Evolutionary conservation across 2,113 vertebrate species (phyloP), one percentile per base, ranked within the genome.

Genomic region (Pseudorectes ferrugineus): DNA sequence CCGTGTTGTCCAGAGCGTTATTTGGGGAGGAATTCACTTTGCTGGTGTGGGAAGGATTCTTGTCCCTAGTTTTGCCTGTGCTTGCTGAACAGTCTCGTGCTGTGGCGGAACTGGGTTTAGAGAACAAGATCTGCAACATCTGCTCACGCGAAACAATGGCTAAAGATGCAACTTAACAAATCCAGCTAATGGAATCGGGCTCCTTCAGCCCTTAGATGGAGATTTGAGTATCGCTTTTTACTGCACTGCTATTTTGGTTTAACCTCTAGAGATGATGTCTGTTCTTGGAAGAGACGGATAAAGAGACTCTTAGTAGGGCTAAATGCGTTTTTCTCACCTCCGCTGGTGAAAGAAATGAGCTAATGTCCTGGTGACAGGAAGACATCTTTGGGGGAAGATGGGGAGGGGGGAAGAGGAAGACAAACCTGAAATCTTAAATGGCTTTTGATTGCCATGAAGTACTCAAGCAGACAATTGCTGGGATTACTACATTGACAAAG

Each of bases 401-500:
- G 85, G 73, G 71, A 75, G 68, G 66, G 70, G 79, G 62, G 46
- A 16, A 91, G 90, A 93, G 88, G 95, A 96, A 93, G 96, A 70
- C 88, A 62, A 86, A 97, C 95, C 95, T 95, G 93, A 95, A 96
- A 75, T 95, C 85, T 81, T 94, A 93, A 96, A 94, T 92, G 88
- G 88, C 82, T 92, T 97, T 96, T 96, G 95, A 92, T 96, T 96
- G 92, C 94, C 95, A 68, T 86, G 92, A 80, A 94, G 93, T 74
- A 38, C 88, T 95, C 82, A 17, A 28, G 92, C 80, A 93, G 88
- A 94, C 90, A 93, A 96, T 95, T 77, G 91, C 91, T 96, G 90
- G 92, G 92, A 96, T 96, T 93, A 97, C 92, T 93, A 42, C 95
- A 92, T 9, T 84, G 95, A 97, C 94, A 95, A 95, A 96, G 95